A percentile compares a stretch with the other conserved stretches of the same genome.
Evolutionary conservation across 2,888 invertebrate genomes (phyloP).

Genomic region (Zygothrica quintamaculata): DNA sequence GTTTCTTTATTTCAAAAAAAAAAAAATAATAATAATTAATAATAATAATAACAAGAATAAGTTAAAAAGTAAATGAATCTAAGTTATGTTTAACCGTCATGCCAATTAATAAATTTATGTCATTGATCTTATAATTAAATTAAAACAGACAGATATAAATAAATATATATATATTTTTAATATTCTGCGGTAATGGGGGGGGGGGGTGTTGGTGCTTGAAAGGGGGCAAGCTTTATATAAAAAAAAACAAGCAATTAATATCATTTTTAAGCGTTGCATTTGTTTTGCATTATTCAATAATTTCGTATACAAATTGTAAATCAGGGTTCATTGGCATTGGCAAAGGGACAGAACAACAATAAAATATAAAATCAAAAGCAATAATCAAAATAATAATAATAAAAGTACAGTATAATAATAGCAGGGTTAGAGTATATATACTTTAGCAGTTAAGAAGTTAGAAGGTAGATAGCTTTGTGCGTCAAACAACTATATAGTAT

Average conservation of each 20-base stretch:
- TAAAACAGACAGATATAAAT: conserved; percentile 27
- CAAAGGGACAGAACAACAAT: conserved; percentile 12
- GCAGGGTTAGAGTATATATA: not conserved
- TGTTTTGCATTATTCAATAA: conserved; percentile 3
- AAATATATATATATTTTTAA: conserved; percentile 20
- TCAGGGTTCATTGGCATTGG: conserved; percentile 37
- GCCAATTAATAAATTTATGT: conserved; percentile 56
- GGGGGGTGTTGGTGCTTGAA: not conserved
- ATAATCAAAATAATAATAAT: too few relatives aligned
- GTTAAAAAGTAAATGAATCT: conserved; percentile 49
- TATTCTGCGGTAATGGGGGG: conserved; percentile 1
- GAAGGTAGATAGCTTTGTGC: conserved; percentile 35
- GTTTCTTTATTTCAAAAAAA: too few relatives aligned
- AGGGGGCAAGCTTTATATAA: conserved; percentile 18
- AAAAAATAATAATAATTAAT: too few relatives aligned
- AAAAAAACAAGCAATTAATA: conserved; percentile 20
- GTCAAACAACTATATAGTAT: conserved; percentile 31
- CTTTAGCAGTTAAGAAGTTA: not conserved
- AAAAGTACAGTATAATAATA: too few relatives aligned
- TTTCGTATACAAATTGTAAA: conserved; percentile 2
- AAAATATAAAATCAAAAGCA: not conserved
- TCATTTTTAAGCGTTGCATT: conserved; percentile 48
- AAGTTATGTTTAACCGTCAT: conserved; percentile 54
- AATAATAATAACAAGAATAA: too few relatives aligned
- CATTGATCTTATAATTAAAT: conserved; percentile 48